phyloP scores from a whole-genome alignment of 1,140 invertebrate species.

The Thaumatotibia leucotreta region DNA sequence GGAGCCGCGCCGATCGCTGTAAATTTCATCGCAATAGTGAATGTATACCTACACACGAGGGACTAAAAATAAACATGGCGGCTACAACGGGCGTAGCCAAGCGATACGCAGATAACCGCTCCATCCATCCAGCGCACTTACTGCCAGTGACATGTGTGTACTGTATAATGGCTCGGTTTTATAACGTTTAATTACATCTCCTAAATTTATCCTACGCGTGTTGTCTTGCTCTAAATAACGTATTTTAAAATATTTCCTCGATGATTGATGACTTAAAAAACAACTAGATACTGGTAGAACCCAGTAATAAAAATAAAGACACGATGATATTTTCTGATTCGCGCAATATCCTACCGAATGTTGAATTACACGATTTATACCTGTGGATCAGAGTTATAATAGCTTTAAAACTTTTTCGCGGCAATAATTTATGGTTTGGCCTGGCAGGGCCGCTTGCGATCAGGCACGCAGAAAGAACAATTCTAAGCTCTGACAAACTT shows the following conservation, averaged over 20 bases:
- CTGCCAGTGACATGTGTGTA: constrained; percentile 44
- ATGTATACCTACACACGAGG: constrained; percentile 63
- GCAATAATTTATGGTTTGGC: constrained; percentile 45
- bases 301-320: not conserved
- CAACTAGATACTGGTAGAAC: not conserved
- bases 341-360: not conserved
- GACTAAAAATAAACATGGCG: constrained; percentile 68
- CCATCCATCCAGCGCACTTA: constrained; percentile 32
- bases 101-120: constrained; percentile 64
- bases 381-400: constrained; percentile 38
- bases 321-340: not conserved
- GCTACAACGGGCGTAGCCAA: constrained; percentile 56
- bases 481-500: constrained; percentile 38
- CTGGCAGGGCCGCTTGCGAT: constrained; percentile 29
- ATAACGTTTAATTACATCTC: constrained; percentile 42
- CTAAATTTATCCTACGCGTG: constrained; percentile 33
- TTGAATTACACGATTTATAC: constrained; percentile 30
- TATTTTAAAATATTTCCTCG: constrained; percentile 14
- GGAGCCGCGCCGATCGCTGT: constrained; percentile 50
- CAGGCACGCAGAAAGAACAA: constrained; percentile 44
- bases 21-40: constrained; percentile 67
- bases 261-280: not conserved
- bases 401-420: constrained; percentile 44
- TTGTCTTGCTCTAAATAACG: constrained; percentile 25
- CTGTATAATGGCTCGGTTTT: constrained; percentile 31